Evolutionary conservation across 2,888 invertebrate genomes (phyloP).

Genomic region (Hydriomena furcata): DNA sequence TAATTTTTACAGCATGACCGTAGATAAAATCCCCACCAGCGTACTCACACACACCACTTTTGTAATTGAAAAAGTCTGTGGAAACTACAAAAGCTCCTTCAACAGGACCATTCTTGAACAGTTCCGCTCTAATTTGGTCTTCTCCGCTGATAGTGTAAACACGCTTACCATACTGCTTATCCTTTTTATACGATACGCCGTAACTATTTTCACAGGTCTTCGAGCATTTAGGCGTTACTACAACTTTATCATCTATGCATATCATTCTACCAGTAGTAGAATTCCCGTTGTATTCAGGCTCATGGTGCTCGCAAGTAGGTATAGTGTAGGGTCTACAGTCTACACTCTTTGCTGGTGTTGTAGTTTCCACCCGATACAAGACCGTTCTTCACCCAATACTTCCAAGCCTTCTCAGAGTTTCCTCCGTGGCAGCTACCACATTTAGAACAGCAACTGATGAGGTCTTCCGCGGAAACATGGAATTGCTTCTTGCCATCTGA

Average conservation of each 20-base stretch:
- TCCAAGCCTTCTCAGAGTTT: conserved; percentile 1
- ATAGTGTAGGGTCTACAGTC: conserved; percentile 53
- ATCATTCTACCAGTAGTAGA: conserved; percentile 79
- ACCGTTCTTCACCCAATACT: conserved; percentile 8
- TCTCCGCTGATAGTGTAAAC: conserved; percentile 86
- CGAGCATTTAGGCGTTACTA: conserved; percentile 90
- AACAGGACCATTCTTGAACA: conserved; percentile 93
- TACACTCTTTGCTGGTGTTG: conserved; percentile 14
- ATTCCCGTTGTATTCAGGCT: conserved; percentile 81
- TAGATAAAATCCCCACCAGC: conserved; percentile 88
- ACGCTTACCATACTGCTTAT: conserved; percentile 89
- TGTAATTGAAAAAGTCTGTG: conserved; percentile 92
- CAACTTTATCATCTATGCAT: conserved; percentile 84
- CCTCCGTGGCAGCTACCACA: conserved; percentile 19
- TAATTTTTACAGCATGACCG: conserved; percentile 93
- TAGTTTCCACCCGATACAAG: conserved; percentile 25
- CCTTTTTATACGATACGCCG: conserved; percentile 86
- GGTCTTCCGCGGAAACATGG: conserved; percentile 92
- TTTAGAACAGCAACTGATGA: conserved; percentile 86
- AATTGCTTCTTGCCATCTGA: conserved; percentile 87
- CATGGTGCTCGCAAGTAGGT: conserved; percentile 94
- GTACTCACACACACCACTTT: conserved; percentile 89
- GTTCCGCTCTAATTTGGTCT: conserved; percentile 89
- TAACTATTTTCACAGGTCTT: conserved; percentile 87
- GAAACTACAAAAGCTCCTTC: conserved; percentile 95